A percentile compares a stretch with the other conserved stretches of the same genome.
These are phyloP conservation scores for Illadopsis cleaveri DNA, from an alignment of 2,113 vertebrate genomes.

Conservation along the genomic window DNA sequence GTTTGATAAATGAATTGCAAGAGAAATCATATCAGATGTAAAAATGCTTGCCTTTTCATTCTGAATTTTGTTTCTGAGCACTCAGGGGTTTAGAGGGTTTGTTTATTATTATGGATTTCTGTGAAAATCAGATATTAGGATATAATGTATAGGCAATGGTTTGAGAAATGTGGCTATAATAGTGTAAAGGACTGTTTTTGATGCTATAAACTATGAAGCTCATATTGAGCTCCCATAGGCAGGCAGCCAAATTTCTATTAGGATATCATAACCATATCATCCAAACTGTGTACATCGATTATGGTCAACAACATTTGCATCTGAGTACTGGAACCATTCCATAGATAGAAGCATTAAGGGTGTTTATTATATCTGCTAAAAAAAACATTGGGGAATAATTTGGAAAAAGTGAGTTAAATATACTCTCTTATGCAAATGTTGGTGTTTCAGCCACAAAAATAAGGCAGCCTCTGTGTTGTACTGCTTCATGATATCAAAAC, in stretches of 20 bases:
- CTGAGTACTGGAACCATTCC: neutral
- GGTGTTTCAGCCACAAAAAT: neutral
- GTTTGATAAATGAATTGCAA: slow-evolving; percentile 55
- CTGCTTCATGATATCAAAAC: neutral
- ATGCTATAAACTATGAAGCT: slow-evolving; percentile 7
- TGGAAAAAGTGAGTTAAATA: neutral
- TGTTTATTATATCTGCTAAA: neutral
- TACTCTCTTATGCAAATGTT: neutral
- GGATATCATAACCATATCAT: slow-evolving; percentile 34
- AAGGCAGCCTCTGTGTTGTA: neutral
- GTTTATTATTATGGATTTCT: slow-evolving; percentile 57
- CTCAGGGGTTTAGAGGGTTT: neutral
- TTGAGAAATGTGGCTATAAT: slow-evolving; percentile 40
- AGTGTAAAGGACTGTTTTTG: slow-evolving; percentile 7
- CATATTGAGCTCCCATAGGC: slow-evolving; percentile 27
- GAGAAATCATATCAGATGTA: slow-evolving; percentile 27
- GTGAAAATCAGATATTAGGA: slow-evolving; percentile 19
- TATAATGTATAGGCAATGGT: slow-evolving; percentile 15
- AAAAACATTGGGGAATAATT: neutral
- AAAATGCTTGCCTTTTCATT: slow-evolving; percentile 50
- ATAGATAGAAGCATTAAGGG: neutral
- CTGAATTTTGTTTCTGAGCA: slow-evolving; percentile 46
- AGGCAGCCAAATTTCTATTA: slow-evolving; percentile 58
- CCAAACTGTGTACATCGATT: slow-evolving; percentile 33
- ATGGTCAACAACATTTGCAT: slow-evolving; percentile 23